phyloP scores from a whole-genome alignment of 2,888 invertebrate species.

The Tridacna crocea region DNA sequence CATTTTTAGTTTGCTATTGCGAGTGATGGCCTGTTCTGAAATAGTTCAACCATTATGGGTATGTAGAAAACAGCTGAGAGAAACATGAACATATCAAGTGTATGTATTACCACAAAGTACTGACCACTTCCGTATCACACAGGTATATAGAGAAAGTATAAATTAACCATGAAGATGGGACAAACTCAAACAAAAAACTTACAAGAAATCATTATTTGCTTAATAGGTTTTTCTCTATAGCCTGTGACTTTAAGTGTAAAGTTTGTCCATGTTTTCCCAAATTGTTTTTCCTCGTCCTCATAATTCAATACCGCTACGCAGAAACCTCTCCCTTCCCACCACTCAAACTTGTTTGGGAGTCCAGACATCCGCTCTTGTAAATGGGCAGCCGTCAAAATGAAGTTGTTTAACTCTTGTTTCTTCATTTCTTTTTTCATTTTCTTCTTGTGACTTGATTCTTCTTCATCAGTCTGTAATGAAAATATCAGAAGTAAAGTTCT shows the following conservation, averaged over 20 bases:
- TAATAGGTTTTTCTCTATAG: slow-evolving; percentile 57
- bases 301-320: slow-evolving; percentile 64
- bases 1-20: no score
- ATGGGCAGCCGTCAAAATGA: slow-evolving; percentile 44
- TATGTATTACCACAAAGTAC: no score
- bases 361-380: slow-evolving; percentile 52
- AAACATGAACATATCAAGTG: no score
- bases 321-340: slow-evolving; percentile 67
- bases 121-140: no score
- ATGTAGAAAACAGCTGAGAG: no score
- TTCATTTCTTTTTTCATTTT: slow-evolving; percentile 29
- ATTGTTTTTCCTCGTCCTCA: slow-evolving; percentile 60
- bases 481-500: not conserved
- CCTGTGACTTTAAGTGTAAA: slow-evolving; percentile 65
- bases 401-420: slow-evolving; percentile 29
- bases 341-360: slow-evolving; percentile 64
- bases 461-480: slow-evolving; percentile 35
- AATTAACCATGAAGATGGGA: no score
- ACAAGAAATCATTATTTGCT: slow-evolving; percentile 65
- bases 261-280: slow-evolving; percentile 61
- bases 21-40: no score
- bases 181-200: slow-evolving; percentile 24
- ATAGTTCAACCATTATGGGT: no score
- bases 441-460: slow-evolving; percentile 12
- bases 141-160: no score